Evolutionary conservation across 2,888 invertebrate genomes (phyloP).

Genomic region (Bombylius major): DNA sequence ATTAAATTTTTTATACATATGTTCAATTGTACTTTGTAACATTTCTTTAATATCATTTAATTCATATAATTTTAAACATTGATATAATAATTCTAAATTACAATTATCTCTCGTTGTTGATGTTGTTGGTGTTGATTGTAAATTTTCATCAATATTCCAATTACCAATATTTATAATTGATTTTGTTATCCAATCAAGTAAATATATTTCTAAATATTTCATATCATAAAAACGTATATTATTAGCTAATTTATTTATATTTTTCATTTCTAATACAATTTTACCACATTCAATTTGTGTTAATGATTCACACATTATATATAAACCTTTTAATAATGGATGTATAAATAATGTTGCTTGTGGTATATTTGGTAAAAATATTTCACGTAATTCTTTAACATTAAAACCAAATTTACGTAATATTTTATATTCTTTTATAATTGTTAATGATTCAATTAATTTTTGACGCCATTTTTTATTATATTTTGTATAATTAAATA

Average conservation of each 20-base stretch:
- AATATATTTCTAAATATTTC: slow-evolving; percentile 26
- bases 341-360: slow-evolving; percentile 32
- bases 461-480: slow-evolving; percentile 35
- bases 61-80: slow-evolving; percentile 25
- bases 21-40: slow-evolving; percentile 9
- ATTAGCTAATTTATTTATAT: slow-evolving; percentile 15
- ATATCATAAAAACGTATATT: slow-evolving; percentile 25
- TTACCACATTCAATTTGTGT: slow-evolving; percentile 22
- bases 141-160: neutral
- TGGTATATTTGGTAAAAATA: slow-evolving; percentile 31
- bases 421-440: slow-evolving; percentile 33
- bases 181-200: slow-evolving; percentile 29
- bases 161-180: slow-evolving; percentile 22
- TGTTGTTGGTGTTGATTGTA: neutral
- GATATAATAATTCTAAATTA: slow-evolving; percentile 21
- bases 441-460: slow-evolving; percentile 41
- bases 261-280: slow-evolving; percentile 20
- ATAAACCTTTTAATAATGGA: slow-evolving; percentile 37
- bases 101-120: slow-evolving; percentile 15
- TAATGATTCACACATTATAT: slow-evolving; percentile 37
- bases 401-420: slow-evolving; percentile 34
- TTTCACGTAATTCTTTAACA: slow-evolving; percentile 21
- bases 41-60: slow-evolving; percentile 19
- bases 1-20: slow-evolving; percentile 1
- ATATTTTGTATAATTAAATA: slow-evolving; percentile 24